Evolutionary conservation across 2,888 invertebrate genomes (phyloP).

Genomic region (Brachyopa scutellaris): DNA sequence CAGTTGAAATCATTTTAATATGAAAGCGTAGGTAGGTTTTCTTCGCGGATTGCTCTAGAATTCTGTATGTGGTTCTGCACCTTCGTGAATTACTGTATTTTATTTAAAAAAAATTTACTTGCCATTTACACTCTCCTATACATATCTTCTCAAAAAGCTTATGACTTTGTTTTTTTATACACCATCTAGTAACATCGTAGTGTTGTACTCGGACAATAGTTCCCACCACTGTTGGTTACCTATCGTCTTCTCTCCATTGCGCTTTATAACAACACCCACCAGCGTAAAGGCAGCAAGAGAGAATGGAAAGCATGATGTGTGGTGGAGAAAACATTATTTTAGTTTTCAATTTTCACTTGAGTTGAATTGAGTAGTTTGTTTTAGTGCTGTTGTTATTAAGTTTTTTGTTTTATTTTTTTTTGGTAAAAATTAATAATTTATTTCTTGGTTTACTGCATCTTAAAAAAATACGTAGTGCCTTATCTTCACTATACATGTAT

Average conservation of each 20-base stretch:
- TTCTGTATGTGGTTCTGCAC: conserved; percentile 17
- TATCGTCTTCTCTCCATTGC: conserved; percentile 1
- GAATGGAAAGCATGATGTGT: conserved; percentile 49
- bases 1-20: too few species aligned
- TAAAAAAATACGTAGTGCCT: conserved; percentile 21
- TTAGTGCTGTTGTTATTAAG: conserved; percentile 10
- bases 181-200: conserved; percentile 34
- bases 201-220: conserved; percentile 4
- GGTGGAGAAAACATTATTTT: conserved; percentile 56
- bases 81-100: conserved; percentile 34
- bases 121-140: conserved; percentile 14
- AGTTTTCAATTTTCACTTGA: conserved; percentile 60
- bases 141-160: conserved; percentile 10
- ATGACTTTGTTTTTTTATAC: conserved; percentile 1
- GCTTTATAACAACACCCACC: conserved; percentile 74
- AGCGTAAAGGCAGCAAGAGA: conserved; percentile 50
- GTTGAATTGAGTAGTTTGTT: conserved; percentile 35
- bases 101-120: conserved; percentile 1
- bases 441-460: conserved; percentile 33
- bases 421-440: neutral
- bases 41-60: too few species aligned
- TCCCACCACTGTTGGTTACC: conserved; percentile 20
- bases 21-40: too few species aligned
- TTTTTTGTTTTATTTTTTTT: conserved; percentile 16
- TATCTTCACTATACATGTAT: conserved; percentile 13